These are phyloP conservation scores for Synergus gifuensis DNA, from an alignment of 2,888 invertebrate genomes.

Conservation along the genomic window DNA sequence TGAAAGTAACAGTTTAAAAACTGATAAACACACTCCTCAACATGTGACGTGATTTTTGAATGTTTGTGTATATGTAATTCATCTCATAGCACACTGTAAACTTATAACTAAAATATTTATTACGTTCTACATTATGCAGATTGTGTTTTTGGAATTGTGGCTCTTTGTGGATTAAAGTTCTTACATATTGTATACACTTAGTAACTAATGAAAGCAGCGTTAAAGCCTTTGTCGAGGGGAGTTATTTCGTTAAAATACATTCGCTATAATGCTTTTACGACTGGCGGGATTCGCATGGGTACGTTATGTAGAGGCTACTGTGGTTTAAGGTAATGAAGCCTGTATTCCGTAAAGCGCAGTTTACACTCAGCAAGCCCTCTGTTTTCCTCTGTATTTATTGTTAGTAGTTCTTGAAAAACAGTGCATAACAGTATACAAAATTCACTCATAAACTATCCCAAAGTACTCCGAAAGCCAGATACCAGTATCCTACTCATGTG, in stretches of 20 bases:
- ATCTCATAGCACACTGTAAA: neutral
- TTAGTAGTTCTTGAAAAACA: neutral
- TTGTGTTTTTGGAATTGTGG: conserved; percentile 11
- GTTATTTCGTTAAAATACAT: conserved; percentile 37
- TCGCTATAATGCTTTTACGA: conserved; percentile 36
- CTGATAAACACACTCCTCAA: too few relatives aligned
- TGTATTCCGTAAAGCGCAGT: neutral
- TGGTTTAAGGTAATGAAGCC: conserved; percentile 28
- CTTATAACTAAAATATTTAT: conserved; percentile 8
- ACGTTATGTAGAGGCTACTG: conserved; percentile 14
- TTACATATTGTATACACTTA: conserved; percentile 18
- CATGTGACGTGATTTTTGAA: too few relatives aligned
- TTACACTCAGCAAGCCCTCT: conserved; percentile 9
- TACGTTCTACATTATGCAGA: neutral
- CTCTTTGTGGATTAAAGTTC: conserved; percentile 28
- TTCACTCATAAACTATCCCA: neutral
- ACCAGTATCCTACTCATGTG: neutral
- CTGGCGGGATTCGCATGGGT: conserved; percentile 8
- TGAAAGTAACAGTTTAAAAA: too few relatives aligned
- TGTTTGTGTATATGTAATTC: too few relatives aligned
- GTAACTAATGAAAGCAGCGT: conserved; percentile 15
- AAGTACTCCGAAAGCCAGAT: neutral
- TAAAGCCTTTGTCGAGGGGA: conserved; percentile 25
- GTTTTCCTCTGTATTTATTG: conserved; percentile 9
- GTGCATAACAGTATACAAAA: neutral